These are phyloP conservation scores for Mya arenaria DNA, from an alignment of 1,140 invertebrate species.

Conservation along the genomic window DNA sequence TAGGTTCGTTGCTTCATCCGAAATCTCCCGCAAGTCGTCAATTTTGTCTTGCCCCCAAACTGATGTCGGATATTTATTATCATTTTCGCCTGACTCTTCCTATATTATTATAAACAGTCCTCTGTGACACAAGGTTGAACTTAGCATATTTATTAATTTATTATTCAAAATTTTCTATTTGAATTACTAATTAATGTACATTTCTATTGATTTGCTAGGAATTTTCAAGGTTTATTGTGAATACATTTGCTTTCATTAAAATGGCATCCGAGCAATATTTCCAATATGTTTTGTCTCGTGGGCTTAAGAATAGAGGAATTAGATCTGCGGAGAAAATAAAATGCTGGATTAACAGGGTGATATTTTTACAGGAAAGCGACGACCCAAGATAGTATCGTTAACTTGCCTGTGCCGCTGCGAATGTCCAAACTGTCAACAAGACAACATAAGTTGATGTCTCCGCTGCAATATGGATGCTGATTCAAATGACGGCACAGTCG, in stretches of 20 bases:
- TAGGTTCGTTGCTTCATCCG: too few species aligned
- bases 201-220: conserved; percentile 19
- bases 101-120: conserved; percentile 52
- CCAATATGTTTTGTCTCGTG: conserved; percentile 12
- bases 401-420: neutral
- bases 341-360: conserved; percentile 9
- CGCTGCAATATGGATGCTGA: conserved; percentile 77
- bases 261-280: conserved; percentile 18
- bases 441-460: too few species aligned
- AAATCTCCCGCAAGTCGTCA: too few species aligned
- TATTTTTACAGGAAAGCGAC: conserved; percentile 36
- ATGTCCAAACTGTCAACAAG: neutral
- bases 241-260: conserved; percentile 41
- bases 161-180: conserved; percentile 58
- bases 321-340: neutral
- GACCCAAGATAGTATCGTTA: neutral
- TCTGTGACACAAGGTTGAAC: conserved; percentile 11
- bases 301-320: neutral
- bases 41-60: too few species aligned
- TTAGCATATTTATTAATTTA: conserved; percentile 57
- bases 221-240: conserved; percentile 30
- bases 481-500: conserved; percentile 74
- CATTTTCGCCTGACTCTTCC: too few species aligned
- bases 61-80: too few species aligned
- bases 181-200: conserved; percentile 60